A percentile compares a stretch with the other conserved stretches of the same genome.
Evolutionary conservation across 1,140 invertebrate genomes (phyloP).

Genomic region (Potamilus streckersoni): DNA sequence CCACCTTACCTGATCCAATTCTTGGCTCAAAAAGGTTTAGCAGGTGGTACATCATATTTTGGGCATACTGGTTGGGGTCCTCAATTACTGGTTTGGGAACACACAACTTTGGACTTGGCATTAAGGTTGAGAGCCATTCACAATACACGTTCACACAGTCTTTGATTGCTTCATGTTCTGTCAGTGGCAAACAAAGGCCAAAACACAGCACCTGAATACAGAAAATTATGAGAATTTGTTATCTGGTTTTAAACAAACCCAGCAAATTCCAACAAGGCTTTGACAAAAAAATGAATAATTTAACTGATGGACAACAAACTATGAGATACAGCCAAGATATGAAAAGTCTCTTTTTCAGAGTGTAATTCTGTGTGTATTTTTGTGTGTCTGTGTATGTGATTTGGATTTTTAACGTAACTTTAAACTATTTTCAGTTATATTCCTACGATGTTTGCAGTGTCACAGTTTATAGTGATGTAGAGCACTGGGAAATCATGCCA

Average conservation of each 20-base stretch:
- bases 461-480: too few species aligned
- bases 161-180: conserved; percentile 92
- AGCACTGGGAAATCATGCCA: too few species aligned
- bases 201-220: conserved; percentile 83
- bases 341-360: background rate
- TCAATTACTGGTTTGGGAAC: conserved; percentile 88
- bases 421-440: too few species aligned
- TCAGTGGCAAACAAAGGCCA: conserved; percentile 88
- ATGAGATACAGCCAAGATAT: background rate
- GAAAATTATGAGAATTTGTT: background rate
- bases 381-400: too few species aligned
- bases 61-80: conserved; percentile 91
- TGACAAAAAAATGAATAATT: background rate
- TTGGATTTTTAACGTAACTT: too few species aligned
- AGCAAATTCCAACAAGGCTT: too few species aligned
- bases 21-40: conserved; percentile 97
- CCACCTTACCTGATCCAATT: conserved; percentile 58
- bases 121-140: conserved; percentile 91
- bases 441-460: too few species aligned
- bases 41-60: conserved; percentile 92
- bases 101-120: conserved; percentile 75
- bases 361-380: background rate
- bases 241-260: background rate
- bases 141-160: conserved; percentile 98
- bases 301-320: background rate